A percentile compares a stretch with the other conserved stretches of the same genome.
phyloP scores from a whole-genome alignment of 1,140 invertebrate genomes.

The Papilio helenus region DNA sequence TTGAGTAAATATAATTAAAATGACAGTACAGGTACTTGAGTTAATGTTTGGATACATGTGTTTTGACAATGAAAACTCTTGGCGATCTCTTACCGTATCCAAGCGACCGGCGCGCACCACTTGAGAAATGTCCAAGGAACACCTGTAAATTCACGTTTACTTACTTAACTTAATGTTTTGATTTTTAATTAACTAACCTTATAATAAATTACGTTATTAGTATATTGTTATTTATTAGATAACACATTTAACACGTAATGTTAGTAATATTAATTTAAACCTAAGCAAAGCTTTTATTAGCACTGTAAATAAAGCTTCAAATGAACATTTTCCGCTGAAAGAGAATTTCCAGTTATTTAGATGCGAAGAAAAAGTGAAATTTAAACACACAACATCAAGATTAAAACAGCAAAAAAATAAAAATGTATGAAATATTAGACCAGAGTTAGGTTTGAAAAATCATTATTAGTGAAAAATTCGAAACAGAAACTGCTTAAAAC shows the following conservation, averaged over 20 bases:
- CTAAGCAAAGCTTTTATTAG: constrained; percentile 19
- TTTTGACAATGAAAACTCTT: not conserved
- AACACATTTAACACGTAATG: not conserved
- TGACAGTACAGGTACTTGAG: too few species aligned
- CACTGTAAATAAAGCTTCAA: not conserved
- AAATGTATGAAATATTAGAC: not conserved
- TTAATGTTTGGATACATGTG: not conserved
- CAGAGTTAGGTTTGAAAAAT: not conserved
- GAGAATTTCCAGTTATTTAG: not conserved
- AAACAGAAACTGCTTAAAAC: not conserved
- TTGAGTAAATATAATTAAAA: not conserved
- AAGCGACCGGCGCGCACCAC: constrained; percentile 73
- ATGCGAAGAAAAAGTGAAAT: not conserved
- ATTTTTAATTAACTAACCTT: constrained; percentile 15
- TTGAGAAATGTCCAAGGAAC: constrained; percentile 75
- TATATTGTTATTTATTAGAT: not conserved
- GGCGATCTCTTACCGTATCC: constrained; percentile 63
- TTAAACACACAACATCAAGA: not conserved
- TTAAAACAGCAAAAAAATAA: not conserved
- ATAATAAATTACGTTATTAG: not conserved
- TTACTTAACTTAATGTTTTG: constrained; percentile 15
- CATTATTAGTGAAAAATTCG: not conserved
- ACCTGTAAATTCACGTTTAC: constrained; percentile 61
- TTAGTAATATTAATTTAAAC: not conserved
- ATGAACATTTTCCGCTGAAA: not conserved